Conservation (phyloP, 2,888 invertebrate species). For the Hyposoter didymator region DNA sequence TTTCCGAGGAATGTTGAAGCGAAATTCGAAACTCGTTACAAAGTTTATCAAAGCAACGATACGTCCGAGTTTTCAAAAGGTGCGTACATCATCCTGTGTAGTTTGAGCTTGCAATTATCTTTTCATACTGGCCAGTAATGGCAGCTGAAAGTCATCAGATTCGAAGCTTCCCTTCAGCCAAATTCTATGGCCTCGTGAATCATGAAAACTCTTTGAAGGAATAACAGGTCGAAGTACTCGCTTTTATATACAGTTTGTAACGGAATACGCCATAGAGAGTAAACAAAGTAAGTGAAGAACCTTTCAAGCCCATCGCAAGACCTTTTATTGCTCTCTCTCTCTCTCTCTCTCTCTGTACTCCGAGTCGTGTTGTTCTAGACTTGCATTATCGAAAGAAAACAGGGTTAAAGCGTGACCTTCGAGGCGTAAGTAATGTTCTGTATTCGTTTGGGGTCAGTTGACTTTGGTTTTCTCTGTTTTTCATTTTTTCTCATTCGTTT, state of each 20-base stretch:
- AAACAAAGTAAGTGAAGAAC: constrained; percentile 29
- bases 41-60: constrained; percentile 9
- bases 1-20: constrained; percentile 10
- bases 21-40: constrained; percentile 38
- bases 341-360: constrained; percentile 11
- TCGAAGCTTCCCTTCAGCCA: constrained; percentile 46
- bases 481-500: background rate
- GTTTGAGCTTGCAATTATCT: constrained; percentile 61
- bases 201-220: constrained; percentile 50
- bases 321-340: constrained; percentile 19
- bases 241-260: background rate
- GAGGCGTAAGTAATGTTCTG: constrained; percentile 58
- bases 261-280: background rate
- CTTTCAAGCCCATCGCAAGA: constrained; percentile 18
- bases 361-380: background rate
- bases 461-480: constrained; percentile 23
- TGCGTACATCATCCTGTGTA: constrained; percentile 29
- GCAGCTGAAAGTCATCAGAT: constrained; percentile 33
- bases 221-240: constrained; percentile 42
- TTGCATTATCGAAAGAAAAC: constrained; percentile 36
- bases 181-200: constrained; percentile 36
- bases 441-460: constrained; percentile 33
- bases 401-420: constrained; percentile 54
- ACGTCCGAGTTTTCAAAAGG: constrained; percentile 38
- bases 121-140: constrained; percentile 21